phyloP scores from a whole-genome alignment of 1,140 invertebrate species.

The Augochlora pura region DNA sequence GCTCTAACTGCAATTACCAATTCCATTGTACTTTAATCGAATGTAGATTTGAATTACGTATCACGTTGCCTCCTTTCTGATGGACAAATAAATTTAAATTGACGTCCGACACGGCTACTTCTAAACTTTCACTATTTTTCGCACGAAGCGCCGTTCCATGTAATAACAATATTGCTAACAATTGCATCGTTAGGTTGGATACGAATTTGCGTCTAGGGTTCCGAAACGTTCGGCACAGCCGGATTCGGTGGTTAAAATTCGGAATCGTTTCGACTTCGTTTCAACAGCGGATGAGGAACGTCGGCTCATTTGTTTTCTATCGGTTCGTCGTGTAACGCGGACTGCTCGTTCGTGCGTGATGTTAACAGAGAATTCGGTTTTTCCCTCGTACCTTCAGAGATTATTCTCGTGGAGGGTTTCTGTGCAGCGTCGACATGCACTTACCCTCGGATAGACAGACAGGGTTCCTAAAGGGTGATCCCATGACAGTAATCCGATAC shows the following conservation, averaged over 20 bases:
- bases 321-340: slow-evolving; percentile 4
- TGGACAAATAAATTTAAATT: no score
- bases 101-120: no score
- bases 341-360: slow-evolving; percentile 36
- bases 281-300: neutral
- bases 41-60: no score
- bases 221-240: neutral
- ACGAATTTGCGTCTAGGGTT: neutral
- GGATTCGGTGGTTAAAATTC: neutral
- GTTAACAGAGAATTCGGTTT: slow-evolving; percentile 52
- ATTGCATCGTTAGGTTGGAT: no score
- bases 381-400: slow-evolving; percentile 44
- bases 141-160: no score
- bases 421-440: slow-evolving; percentile 49
- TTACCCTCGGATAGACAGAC: slow-evolving; percentile 53
- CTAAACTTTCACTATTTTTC: no score
- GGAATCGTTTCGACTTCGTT: neutral
- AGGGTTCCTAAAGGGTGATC: slow-evolving; percentile 58
- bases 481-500: slow-evolving; percentile 59
- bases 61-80: no score
- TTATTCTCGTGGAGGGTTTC: slow-evolving; percentile 53
- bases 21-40: no score
- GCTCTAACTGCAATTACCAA: no score
- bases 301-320: slow-evolving; percentile 7
- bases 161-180: no score